phyloP scores from a whole-genome alignment of 92 coral and sea anemone species.

The Muricea muricata region DNA sequence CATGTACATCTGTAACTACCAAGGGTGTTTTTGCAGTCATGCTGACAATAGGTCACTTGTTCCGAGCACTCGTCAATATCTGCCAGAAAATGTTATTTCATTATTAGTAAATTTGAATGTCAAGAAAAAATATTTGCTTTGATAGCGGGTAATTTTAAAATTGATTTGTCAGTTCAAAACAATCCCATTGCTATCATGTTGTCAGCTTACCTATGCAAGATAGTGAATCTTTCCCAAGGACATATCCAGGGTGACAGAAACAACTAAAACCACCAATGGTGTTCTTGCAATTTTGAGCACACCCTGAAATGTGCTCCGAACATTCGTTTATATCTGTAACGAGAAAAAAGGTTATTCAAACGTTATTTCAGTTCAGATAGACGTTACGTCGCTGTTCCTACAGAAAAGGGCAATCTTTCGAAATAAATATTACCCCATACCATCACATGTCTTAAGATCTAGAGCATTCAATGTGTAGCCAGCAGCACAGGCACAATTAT shows the following conservation, averaged over 20 bases:
- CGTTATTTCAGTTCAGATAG: no score
- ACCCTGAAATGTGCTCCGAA: no score
- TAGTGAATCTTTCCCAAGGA: no score
- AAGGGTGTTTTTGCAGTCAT: constrained; percentile 63
- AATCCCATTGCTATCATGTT: no score
- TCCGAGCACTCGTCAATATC: constrained; percentile 69
- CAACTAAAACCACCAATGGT: no score
- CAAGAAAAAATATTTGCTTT: no score
- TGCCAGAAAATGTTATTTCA: not conserved
- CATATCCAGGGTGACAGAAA: no score
- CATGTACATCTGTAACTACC: constrained; percentile 72
- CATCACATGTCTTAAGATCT: constrained; percentile 8
- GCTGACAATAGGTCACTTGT: constrained; percentile 60
- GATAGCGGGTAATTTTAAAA: not conserved
- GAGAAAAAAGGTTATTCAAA: no score
- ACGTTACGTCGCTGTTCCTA: no score
- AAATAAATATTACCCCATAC: not conserved
- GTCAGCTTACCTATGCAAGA: no score
- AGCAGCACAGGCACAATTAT: not conserved
- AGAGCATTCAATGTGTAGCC: not conserved
- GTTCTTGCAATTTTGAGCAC: no score
- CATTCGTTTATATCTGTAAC: constrained; percentile 50
- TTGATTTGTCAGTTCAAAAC: not conserved
- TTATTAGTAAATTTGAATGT: not conserved
- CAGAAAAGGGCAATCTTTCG: no score